Percentiles rank a stretch among this genome's conserved stretches.
phyloP scores from a whole-genome alignment of 2,797 vertebrate species.

The Gouania willdenowi region DNA sequence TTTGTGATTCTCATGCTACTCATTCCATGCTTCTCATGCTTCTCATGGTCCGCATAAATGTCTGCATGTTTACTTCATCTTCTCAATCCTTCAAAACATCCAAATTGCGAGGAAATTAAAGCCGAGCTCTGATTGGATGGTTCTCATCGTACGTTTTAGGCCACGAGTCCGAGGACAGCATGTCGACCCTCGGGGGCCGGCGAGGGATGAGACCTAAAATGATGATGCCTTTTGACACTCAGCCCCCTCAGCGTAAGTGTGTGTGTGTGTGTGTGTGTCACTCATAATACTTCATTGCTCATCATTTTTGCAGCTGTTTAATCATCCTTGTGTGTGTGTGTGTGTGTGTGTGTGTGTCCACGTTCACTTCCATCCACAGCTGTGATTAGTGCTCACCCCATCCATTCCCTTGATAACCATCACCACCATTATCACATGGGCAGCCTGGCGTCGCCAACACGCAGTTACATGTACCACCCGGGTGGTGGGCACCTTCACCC shows the following conservation, averaged over 20 bases:
- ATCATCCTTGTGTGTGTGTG: constrained; percentile 45
- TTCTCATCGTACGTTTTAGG: constrained; percentile 81
- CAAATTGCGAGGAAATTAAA: constrained; percentile 6
- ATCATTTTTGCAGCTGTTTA: constrained; percentile 23
- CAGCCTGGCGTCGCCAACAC: constrained; percentile 91
- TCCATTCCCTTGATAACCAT: constrained; percentile 99
- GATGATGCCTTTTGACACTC: constrained; percentile 99
- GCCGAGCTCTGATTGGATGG: constrained; percentile 71
- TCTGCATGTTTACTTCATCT: constrained; percentile 15
- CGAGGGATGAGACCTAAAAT: constrained; percentile 99
- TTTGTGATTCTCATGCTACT: constrained; percentile 38
- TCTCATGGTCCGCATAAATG: constrained; percentile 6
- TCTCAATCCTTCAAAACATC: constrained; percentile 12
- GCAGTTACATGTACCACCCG: constrained; percentile 91
- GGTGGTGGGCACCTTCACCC: constrained; percentile 66
- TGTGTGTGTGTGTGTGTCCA: not conserved
- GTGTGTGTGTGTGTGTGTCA: constrained; percentile 12
- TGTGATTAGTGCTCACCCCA: constrained; percentile 99
- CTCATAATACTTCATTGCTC: not conserved
- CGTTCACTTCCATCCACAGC: constrained; percentile 88
- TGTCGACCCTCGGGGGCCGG: constrained; percentile 93
- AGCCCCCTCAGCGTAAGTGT: constrained; percentile 97
- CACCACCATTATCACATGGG: constrained; percentile 99
- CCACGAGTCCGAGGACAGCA: constrained; percentile 96
- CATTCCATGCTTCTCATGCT: constrained; percentile 63